Conservation (phyloP, 2,888 invertebrate genomes). For the Acrocyrtus sp. region DNA sequence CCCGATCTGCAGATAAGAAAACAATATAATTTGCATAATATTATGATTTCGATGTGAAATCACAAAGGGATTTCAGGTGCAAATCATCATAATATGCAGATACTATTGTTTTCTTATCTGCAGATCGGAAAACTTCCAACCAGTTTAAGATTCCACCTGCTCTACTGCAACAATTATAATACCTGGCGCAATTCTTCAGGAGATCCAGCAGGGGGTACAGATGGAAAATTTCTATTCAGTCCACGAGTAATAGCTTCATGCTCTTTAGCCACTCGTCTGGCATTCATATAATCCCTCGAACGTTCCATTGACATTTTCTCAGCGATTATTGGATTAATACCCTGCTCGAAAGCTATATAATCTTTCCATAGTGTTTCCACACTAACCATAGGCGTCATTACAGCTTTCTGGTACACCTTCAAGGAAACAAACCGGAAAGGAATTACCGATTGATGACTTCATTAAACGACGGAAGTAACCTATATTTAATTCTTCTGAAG, state of each 20-base stretch:
- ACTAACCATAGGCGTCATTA: slow-evolving; percentile 95
- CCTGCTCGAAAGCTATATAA: slow-evolving; percentile 96
- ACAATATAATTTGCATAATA: too few species aligned
- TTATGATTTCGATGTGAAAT: too few species aligned
- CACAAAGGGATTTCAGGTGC: too few species aligned
- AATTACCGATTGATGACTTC: neutral
- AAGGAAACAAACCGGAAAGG: slow-evolving; percentile 45
- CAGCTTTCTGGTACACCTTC: slow-evolving; percentile 92
- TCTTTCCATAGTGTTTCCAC: slow-evolving; percentile 98
- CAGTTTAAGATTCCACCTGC: slow-evolving; percentile 56
- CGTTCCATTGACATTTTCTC: slow-evolving; percentile 98
- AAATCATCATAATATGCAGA: too few species aligned
- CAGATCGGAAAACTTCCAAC: too few species aligned
- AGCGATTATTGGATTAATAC: slow-evolving; percentile 87
- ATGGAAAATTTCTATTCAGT: slow-evolving; percentile 93
- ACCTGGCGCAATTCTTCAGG: slow-evolving; percentile 94
- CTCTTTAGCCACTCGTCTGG: slow-evolving; percentile 94
- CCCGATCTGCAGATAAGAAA: too few species aligned
- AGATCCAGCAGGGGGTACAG: slow-evolving; percentile 92
- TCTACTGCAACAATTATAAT: slow-evolving; percentile 36
- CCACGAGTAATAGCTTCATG: slow-evolving; percentile 95
- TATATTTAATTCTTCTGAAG: neutral
- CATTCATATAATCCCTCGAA: slow-evolving; percentile 97
- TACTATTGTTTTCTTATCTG: too few species aligned
- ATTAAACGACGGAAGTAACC: neutral